Base-by-base conservation (phyloP, 2,797 vertebrate species). In the Pelodytes ibericus region DNA sequence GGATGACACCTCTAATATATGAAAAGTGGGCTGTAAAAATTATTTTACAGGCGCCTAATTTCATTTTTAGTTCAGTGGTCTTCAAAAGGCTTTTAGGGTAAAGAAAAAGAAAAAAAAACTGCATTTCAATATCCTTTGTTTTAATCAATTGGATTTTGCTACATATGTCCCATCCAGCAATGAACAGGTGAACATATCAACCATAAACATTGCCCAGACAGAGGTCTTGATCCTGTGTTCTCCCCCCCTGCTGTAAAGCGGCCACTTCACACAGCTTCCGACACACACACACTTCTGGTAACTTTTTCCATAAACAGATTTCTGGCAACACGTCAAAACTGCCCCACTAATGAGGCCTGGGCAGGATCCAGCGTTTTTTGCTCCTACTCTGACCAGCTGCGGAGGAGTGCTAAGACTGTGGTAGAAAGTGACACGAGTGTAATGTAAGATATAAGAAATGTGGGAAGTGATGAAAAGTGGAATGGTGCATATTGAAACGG, bases 241-340 rank as follows among this genome's bases (percentile, higher is more conserved):
- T 71, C 24, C 74, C 74, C 67, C 62, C 58, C 74, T 77, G 74
- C 67, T 27, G 31, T 18, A 62, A 36, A 62, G 16, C 47, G 60
- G 70, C 67, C 59, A 64, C 74, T 57, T 77, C 74, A 65, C 74
- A 74, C 51, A 47, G 72, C 33, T 66, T 26, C 72, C 33, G 62
- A 74, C 72, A 74, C 65, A 49, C 58, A 61, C 60, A 62, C 66
- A 57, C 59, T 64, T 30, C 30, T 74, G 41, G 36, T 59, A 26
- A 57, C 53, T 75, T 91, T 89, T 90, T 85, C 89, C 90, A 91
- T 93, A 93, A 92, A 93, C 90, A 91, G 74, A 53, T 18, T 64
- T 84, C 86, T 92, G 92, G 92, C 90, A 81, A 81, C 69, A 75
- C 79, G 86, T 87, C 92, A 92, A 80, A 65, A 82, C 88, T 82